A percentile compares a stretch with the other conserved stretches of the same genome.
Conservation (phyloP, 2,113 vertebrate species). For the Engystomops pustulosus region DNA sequence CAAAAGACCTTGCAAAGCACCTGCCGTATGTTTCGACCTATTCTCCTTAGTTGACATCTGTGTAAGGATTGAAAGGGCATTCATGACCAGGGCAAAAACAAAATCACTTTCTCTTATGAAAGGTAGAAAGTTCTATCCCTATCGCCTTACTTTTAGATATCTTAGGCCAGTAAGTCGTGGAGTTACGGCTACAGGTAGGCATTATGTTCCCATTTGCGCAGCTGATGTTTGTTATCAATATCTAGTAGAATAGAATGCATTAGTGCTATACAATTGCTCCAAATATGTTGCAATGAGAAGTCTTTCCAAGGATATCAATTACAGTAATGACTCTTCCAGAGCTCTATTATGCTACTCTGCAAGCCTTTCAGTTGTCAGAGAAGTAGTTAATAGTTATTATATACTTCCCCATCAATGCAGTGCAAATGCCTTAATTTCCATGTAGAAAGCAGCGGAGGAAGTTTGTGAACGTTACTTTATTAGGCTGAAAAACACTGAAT, state of each 20-base stretch:
- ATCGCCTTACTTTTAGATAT: conserved; percentile 13
- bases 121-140: background rate
- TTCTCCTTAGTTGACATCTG: conserved; percentile 46
- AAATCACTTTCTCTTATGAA: conserved; percentile 36
- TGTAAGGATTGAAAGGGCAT: conserved; percentile 41
- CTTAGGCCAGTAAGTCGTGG: background rate
- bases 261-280: conserved; percentile 71
- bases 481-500: conserved; percentile 76
- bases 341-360: conserved; percentile 73
- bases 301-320: conserved; percentile 79
- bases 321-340: conserved; percentile 81
- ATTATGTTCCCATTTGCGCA: conserved; percentile 13
- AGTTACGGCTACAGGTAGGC: background rate
- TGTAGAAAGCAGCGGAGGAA: conserved; percentile 76
- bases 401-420: conserved; percentile 66
- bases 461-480: conserved; percentile 79
- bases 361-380: conserved; percentile 77
- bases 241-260: conserved; percentile 61
- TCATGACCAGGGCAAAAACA: conserved; percentile 7
- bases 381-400: conserved; percentile 72
- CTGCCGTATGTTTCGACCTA: conserved; percentile 32
- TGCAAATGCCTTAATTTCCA: conserved; percentile 76
- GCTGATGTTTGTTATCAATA: conserved; percentile 46
- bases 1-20: conserved; percentile 34
- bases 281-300: conserved; percentile 77